These are phyloP conservation scores for Dyspetes luteomarginatus DNA, from an alignment of 2,888 invertebrate genomes.

Conservation along the genomic window DNA sequence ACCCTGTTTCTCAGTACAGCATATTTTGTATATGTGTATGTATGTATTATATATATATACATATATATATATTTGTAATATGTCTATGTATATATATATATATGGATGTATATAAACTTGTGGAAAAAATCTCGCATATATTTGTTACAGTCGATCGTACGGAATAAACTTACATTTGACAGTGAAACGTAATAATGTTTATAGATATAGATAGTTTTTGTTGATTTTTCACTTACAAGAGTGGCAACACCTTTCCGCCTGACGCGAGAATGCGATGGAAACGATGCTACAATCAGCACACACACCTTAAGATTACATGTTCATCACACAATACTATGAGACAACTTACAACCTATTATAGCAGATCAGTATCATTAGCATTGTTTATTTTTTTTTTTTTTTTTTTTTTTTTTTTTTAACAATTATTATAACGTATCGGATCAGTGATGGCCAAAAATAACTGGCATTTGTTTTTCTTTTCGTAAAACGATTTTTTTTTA, in stretches of 20 bases:
- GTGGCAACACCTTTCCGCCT: constrained; percentile 83
- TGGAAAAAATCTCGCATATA: constrained; percentile 15
- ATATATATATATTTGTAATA: neutral
- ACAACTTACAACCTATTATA: constrained; percentile 76
- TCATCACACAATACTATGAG: constrained; percentile 72
- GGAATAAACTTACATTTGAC: constrained; percentile 52
- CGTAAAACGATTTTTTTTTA: constrained; percentile 5
- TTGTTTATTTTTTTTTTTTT: neutral
- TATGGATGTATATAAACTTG: constrained; percentile 12
- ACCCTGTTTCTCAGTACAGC: constrained; percentile 48
- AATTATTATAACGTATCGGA: constrained; percentile 48
- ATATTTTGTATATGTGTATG: constrained; percentile 6
- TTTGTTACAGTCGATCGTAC: constrained; percentile 42
- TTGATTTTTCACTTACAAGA: constrained; percentile 82
- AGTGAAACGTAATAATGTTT: constrained; percentile 74
- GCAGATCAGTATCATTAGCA: constrained; percentile 43
- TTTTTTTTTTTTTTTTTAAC: constrained; percentile 14
- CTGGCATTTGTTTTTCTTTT: neutral
- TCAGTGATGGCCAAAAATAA: constrained; percentile 44
- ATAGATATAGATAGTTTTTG: constrained; percentile 80
- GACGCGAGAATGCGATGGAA: constrained; percentile 82
- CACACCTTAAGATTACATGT: constrained; percentile 73
- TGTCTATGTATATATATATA: neutral
- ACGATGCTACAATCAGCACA: constrained; percentile 83
- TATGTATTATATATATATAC: neutral